phyloP scores from a whole-genome alignment of 64 coral and sea anemone species.

The Dendronephthya gigantea region DNA sequence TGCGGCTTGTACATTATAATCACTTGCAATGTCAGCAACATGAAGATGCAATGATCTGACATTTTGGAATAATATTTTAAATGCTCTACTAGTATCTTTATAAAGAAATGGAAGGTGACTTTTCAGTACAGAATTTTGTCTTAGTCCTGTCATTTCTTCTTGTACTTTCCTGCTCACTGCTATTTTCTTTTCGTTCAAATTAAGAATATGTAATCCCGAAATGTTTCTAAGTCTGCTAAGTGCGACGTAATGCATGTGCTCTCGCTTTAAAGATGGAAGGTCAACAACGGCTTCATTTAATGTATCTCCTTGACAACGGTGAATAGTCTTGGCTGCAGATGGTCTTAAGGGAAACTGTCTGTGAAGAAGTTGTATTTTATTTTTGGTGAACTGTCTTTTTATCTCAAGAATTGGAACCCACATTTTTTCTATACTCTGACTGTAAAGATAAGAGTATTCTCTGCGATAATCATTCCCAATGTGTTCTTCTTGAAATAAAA shows the following conservation, averaged over 20 bases:
- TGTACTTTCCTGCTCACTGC: conserved; percentile 24
- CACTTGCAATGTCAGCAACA: conserved; percentile 24
- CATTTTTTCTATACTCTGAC: background rate
- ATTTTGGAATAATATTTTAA: background rate
- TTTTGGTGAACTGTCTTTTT: conserved; percentile 16
- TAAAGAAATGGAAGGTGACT: background rate
- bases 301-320: too few species aligned
- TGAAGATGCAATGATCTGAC: too few species aligned
- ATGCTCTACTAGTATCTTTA: background rate
- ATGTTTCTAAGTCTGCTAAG: too few species aligned
- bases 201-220: conserved; percentile 35
- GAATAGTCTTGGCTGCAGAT: too few species aligned
- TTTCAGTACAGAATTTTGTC: conserved; percentile 1
- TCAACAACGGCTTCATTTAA: conserved; percentile 31
- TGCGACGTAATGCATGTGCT: too few species aligned
- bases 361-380: conserved; percentile 17
- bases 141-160: conserved; percentile 44
- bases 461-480: background rate
- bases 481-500: too few species aligned
- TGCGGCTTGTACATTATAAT: conserved; percentile 44
- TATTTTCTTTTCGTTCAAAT: conserved; percentile 48
- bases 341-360: background rate
- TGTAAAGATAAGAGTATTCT: conserved; percentile 34
- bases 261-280: conserved; percentile 23
- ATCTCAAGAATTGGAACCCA: conserved; percentile 38